phyloP scores from a whole-genome alignment of 2,113 vertebrate genomes.

The Tamias sibiricus region DNA sequence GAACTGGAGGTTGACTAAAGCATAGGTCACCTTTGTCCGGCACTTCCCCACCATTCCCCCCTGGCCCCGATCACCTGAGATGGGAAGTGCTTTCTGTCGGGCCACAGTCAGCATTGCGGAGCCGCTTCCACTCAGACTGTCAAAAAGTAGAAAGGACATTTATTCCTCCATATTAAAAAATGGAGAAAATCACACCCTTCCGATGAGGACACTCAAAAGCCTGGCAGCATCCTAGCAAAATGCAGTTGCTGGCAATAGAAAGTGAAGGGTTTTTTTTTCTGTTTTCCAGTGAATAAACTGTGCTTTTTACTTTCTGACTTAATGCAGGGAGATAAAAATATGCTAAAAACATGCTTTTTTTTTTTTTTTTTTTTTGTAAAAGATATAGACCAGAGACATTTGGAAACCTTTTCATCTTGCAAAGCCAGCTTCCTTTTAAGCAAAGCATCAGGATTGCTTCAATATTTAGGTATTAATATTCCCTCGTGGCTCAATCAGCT shows the following conservation, averaged over 20 bases:
- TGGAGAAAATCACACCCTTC: constrained; percentile 41
- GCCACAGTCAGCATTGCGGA: not conserved
- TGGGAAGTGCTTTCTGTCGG: not conserved
- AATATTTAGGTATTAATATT: constrained; percentile 85
- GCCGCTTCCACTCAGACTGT: not conserved
- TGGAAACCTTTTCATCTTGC: constrained; percentile 63
- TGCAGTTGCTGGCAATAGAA: not conserved
- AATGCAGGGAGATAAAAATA: constrained; percentile 62
- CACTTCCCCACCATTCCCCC: fast-evolving
- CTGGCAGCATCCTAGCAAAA: not conserved
- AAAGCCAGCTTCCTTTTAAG: constrained; percentile 74
- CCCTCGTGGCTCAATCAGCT: constrained; percentile 79
- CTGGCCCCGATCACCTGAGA: not conserved
- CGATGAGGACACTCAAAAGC: not conserved
- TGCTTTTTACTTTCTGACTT: constrained; percentile 62
- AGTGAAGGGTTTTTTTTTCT: constrained; percentile 3
- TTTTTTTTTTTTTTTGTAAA: constrained; percentile 47
- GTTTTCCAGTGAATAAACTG: constrained; percentile 57
- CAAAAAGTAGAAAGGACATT: not conserved
- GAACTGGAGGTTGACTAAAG: not conserved
- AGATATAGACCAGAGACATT: constrained; percentile 57
- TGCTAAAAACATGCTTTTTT: constrained; percentile 45
- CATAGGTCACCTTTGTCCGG: not conserved
- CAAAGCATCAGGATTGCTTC: constrained; percentile 74
- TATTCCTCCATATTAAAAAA: not conserved